Base-by-base conservation (phyloP, 2,113 vertebrate genomes). In the Synodontis membranacea region DNA sequence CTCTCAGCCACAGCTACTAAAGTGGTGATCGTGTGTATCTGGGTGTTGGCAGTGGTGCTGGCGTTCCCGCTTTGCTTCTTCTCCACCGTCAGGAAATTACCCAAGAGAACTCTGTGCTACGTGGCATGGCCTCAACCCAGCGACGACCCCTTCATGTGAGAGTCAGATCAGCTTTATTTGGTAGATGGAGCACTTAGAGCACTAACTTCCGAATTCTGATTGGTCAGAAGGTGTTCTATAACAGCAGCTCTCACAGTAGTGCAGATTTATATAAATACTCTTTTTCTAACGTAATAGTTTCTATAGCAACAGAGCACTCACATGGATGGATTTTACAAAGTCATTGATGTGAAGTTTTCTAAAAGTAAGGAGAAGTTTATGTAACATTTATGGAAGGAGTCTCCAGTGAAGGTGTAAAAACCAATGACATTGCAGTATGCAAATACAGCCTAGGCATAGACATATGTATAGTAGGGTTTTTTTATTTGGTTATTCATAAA, bases 41-140 rank as follows among this genome's bases (percentile, higher is more conserved):
- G 98, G 98, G 95, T 95, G 85, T 93, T 99, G 91, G 98, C 98
- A 0, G 96, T 99, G 91, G 93, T 97, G 23, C 93, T 99, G 88
- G 98, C 98, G 21, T 97, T 99, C 87, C 98, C 98, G 4, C 96
- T 98, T 84, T 98, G 97, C 91, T 97, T 97, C 80, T 99, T 97
- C 93, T 98, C 98, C 85, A 97, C 95, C 92, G 96, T 93, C 83
- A 95, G 92, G 91, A 92, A 94, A 88, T 89, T 96, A 89, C 97
- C 96, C 5, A 94, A 88, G 23, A 95, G 97, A 91, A 98, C 96
- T 21, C 87, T 98, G 85, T 99, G 98, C 94, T 97, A 97, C 15
- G 96, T 98, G 91, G 96, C 96, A 46, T 99, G 98, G 98, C 98
- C 98, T 64, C 95, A 95, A 90, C 94, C 92, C 85, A 92, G 91